Conservation (phyloP, 1,140 invertebrate genomes). For the Papilio polyxenes region DNA sequence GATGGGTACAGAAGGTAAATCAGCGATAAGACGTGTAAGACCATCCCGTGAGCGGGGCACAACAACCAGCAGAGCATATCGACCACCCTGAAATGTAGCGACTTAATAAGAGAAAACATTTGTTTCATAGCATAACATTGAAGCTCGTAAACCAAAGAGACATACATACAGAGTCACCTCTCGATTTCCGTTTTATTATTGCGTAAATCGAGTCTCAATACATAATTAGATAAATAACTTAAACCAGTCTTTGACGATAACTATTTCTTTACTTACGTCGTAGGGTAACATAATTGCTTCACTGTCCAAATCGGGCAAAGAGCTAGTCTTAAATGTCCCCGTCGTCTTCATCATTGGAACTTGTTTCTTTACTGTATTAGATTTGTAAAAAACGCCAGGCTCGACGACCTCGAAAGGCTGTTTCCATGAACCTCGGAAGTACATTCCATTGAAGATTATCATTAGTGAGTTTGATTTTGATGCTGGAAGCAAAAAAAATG, state of each 20-base stretch:
- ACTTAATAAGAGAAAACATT: neutral
- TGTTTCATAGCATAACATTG: neutral
- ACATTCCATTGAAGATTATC: slow-evolving; percentile 84
- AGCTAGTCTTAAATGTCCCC: slow-evolving; percentile 79
- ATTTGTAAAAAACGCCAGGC: slow-evolving; percentile 81
- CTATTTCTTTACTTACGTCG: slow-evolving; percentile 67
- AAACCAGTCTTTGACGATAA: slow-evolving; percentile 15
- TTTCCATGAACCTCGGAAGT: slow-evolving; percentile 82
- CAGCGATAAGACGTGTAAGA: slow-evolving; percentile 71
- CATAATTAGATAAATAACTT: slow-evolving; percentile 10
- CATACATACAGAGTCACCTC: neutral
- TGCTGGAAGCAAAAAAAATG: slow-evolving; percentile 44
- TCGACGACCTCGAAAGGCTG: slow-evolving; percentile 77
- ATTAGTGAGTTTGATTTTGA: slow-evolving; percentile 73
- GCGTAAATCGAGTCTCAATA: neutral
- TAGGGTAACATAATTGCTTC: slow-evolving; percentile 82
- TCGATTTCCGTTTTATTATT: neutral
- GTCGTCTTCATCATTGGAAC: slow-evolving; percentile 81
- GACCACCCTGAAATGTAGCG: slow-evolving; percentile 74
- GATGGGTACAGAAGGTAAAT: slow-evolving; percentile 71
- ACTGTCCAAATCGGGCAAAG: slow-evolving; percentile 80
- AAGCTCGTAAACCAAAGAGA: neutral
- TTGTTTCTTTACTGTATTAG: slow-evolving; percentile 80
- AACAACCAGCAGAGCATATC: slow-evolving; percentile 81
- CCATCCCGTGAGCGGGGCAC: slow-evolving; percentile 81